Evolutionary conservation across 2,888 invertebrate species (phyloP), one percentile per base, ranked within the genome.

Genomic region (Heliconius hortense): DNA sequence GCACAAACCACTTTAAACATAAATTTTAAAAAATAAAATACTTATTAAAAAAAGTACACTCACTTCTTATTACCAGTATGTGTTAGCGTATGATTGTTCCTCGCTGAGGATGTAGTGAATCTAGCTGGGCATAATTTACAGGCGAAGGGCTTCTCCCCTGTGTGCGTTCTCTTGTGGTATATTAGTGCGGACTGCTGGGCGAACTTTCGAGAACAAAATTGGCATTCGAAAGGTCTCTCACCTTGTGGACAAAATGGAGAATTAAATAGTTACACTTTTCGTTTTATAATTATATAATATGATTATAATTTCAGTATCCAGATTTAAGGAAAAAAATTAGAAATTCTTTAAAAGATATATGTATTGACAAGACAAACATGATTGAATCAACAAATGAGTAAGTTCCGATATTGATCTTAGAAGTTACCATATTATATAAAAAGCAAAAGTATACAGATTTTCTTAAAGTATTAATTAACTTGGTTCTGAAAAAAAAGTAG

Each of bases 131-230:
- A 94, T 21, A 91, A 59, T 84, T 92, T 94, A 88, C 94, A 94
- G 81, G 83, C 82, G 88, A 92, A 94, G 0, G 94, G 94, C 84
- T 94, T 94, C 86, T 94, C 94, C 8, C 94, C 94, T 0, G 94
- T 94, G 88, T 94, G 94, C 78, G 93, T 94, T 78, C 94, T 90
- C 11, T 89, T 87, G 86, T 94, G 94, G 87, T 94, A 94, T 84
- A 94, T 94, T 39, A 94, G 85, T 15, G 94, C 94, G 0, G 94
- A 94, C 82, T 94, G 94, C 83, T 94, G 94, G 35, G 94, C 93
- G 88, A 94, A 94, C 77, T 90, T 90, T 21, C 94, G 93, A 79
- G 87, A 84, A 84, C 94, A 94, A 86, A 83, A 92, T 82, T 88
- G 88, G 74, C 94, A 94, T 82, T 93, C 92, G 86, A 88, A 94